These are phyloP conservation scores for Enhydra lutris DNA, from an alignment of 2,113 vertebrate genomes.

Conservation along the genomic window DNA sequence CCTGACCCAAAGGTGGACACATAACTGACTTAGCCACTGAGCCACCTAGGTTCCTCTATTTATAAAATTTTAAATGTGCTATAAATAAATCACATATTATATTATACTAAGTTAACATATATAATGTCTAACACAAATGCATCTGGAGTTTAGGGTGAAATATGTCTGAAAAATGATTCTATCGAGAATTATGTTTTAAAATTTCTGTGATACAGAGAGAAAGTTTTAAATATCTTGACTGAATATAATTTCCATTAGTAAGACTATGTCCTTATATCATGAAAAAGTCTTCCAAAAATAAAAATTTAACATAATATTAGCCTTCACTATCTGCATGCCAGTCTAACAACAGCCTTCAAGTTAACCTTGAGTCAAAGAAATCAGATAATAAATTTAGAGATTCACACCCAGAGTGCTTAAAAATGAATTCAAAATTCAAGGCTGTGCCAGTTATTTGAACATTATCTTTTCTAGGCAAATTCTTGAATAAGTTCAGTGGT, in stretches of 20 bases:
- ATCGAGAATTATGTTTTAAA: background rate
- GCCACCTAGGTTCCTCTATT: background rate
- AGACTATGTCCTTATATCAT: background rate
- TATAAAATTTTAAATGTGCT: background rate
- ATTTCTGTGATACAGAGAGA: background rate
- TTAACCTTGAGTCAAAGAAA: background rate
- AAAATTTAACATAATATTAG: background rate
- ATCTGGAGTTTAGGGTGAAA: background rate
- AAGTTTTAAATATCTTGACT: background rate
- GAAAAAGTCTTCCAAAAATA: background rate
- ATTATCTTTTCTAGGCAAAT: slow-evolving; percentile 31
- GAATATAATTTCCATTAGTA: background rate
- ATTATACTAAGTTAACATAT: background rate
- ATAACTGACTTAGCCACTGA: background rate
- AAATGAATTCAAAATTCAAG: slow-evolving; percentile 43
- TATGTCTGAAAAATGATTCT: background rate
- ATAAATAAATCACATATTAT: background rate
- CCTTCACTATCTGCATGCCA: background rate
- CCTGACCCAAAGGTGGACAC: background rate
- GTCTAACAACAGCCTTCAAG: background rate
- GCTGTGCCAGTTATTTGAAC: slow-evolving; percentile 7
- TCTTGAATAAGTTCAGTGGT: background rate
- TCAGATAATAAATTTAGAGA: background rate
- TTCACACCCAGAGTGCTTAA: background rate
- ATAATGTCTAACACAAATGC: background rate